Percentiles rank a stretch among this genome's conserved stretches.
These are phyloP conservation scores for Sepioteuthis lessoniana DNA, from an alignment of 2,888 invertebrate genomes.

Conservation along the genomic window DNA sequence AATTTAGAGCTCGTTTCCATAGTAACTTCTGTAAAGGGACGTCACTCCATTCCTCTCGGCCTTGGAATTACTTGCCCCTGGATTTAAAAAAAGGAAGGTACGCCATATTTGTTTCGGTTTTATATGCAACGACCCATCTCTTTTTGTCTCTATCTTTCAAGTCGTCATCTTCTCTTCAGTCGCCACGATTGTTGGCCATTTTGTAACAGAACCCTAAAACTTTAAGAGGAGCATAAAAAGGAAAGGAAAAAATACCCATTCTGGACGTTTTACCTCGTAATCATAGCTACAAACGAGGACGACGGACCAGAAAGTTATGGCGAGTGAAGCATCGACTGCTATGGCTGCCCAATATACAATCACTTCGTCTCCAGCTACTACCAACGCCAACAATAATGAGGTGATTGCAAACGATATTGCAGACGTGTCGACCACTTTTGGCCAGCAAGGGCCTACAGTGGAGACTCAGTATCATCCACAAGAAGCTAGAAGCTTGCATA, in stretches of 20 bases:
- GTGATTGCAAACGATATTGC: not conserved
- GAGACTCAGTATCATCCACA: not conserved
- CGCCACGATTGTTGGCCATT: slow-evolving; percentile 24
- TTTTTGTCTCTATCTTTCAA: slow-evolving; percentile 2
- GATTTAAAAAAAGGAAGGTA: not conserved
- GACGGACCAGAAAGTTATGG: not conserved
- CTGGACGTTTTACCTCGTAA: slow-evolving; percentile 14
- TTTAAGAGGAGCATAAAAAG: not conserved
- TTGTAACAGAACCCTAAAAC: not conserved
- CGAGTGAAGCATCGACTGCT: not conserved
- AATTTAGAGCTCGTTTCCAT: not conserved
- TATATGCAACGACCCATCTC: slow-evolving; percentile 2
- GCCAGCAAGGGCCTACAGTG: not conserved
- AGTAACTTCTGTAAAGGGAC: not conserved
- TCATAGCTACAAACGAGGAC: not conserved
- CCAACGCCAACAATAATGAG: not conserved
- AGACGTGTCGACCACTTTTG: not conserved
- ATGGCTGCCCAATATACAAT: not conserved
- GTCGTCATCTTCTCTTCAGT: not conserved
- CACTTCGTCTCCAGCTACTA: not conserved
- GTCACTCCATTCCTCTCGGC: not conserved
- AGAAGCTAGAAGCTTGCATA: not conserved
- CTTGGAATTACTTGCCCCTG: slow-evolving; percentile 25
- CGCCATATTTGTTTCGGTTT: slow-evolving; percentile 36
- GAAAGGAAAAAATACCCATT: not conserved